phyloP scores from a whole-genome alignment of 2,888 invertebrate genomes.

The Papilio elwesi region DNA sequence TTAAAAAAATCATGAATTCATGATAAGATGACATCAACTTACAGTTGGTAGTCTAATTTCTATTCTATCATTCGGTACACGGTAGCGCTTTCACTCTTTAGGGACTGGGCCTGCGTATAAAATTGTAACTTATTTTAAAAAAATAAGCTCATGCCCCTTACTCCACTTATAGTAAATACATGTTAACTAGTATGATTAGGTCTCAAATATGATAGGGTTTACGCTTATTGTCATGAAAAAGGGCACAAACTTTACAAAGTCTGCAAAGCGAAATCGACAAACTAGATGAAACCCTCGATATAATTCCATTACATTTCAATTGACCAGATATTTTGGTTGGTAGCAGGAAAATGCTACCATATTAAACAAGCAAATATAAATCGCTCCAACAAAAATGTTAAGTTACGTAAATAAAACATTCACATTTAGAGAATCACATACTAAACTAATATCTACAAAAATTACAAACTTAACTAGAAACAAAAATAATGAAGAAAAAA shows the following conservation, averaged over 20 bases:
- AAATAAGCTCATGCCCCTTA: too few relatives aligned
- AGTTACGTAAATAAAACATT: conserved; percentile 41
- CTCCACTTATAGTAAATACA: background rate
- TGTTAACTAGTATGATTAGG: background rate
- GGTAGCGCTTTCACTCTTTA: too few relatives aligned
- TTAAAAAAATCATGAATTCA: background rate
- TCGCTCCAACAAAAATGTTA: conserved; percentile 29
- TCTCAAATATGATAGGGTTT: background rate
- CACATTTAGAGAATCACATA: conserved; percentile 52
- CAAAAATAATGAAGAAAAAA: conserved; percentile 55
- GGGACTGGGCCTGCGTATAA: too few relatives aligned
- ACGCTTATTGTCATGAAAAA: background rate
- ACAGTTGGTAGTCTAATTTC: background rate
- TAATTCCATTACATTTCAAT: background rate
- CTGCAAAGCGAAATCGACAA: background rate
- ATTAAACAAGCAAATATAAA: conserved; percentile 10
- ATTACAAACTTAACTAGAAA: conserved; percentile 70
- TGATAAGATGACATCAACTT: background rate
- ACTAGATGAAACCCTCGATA: background rate
- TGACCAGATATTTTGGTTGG: background rate
- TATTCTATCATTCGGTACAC: too few relatives aligned
- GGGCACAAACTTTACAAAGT: background rate
- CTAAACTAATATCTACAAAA: conserved; percentile 56
- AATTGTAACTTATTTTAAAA: too few relatives aligned
- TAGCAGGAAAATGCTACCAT: conserved; percentile 2